Conservation (phyloP, 2,113 vertebrate genomes). For the Salvelinus fontinalis region DNA sequence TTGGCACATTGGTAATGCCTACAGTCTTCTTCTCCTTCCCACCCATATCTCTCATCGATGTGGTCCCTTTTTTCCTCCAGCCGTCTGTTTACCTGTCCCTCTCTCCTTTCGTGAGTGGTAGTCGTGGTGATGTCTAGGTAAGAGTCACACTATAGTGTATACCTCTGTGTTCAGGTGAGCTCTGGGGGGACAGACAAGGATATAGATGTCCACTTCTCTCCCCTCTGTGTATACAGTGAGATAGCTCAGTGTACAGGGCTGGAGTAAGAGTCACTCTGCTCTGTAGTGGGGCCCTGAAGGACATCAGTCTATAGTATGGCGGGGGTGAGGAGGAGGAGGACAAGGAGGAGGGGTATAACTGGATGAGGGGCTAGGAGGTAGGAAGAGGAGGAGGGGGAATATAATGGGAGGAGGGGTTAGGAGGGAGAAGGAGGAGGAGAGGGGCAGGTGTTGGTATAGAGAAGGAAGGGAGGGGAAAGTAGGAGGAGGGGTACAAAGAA, state of each 20-base stretch:
- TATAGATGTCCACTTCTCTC: conserved; percentile 21
- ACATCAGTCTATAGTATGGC: conserved; percentile 49
- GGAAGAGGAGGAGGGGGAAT: conserved; percentile 41
- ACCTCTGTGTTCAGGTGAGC: conserved; percentile 65
- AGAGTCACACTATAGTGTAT: conserved; percentile 28
- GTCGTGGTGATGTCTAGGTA: background rate
- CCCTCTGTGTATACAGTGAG: conserved; percentile 7
- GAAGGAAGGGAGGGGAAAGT: conserved; percentile 42
- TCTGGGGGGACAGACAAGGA: background rate
- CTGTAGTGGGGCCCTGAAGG: conserved; percentile 35
- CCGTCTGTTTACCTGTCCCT: conserved; percentile 1
- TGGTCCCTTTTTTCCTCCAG: conserved; percentile 7
- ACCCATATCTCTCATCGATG: conserved; percentile 72
- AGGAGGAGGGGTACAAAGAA: conserved; percentile 64
- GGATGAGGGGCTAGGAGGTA: no score
- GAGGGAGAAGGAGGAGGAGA: conserved; percentile 43
- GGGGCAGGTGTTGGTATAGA: conserved; percentile 1
- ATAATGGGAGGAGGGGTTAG: background rate
- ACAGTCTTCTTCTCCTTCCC: conserved; percentile 72
- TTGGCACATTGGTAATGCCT: conserved; percentile 58
- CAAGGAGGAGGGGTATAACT: background rate
- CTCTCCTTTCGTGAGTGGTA: background rate
- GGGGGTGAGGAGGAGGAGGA: background rate
- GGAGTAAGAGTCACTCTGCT: conserved; percentile 2
- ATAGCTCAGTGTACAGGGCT: conserved; percentile 10